Evolutionary conservation across 2,113 vertebrate genomes (phyloP).

Genomic region (Benitochromis conjunctus): DNA sequence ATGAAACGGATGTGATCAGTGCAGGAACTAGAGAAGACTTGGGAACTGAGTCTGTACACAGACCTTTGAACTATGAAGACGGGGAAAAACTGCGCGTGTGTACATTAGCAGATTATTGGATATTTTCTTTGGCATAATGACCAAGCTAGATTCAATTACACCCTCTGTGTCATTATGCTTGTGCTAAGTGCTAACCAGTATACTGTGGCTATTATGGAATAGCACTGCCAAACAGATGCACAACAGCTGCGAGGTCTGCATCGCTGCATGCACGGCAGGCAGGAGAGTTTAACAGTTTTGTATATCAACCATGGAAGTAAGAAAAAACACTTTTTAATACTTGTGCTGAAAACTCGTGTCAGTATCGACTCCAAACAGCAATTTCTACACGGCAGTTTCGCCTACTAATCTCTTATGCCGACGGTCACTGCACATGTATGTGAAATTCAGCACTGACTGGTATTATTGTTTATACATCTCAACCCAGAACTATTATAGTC

Average conservation of each 20-base stretch:
- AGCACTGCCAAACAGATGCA: background rate
- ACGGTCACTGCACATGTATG: background rate
- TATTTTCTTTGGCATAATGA: background rate
- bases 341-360: background rate
- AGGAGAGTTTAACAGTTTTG: background rate
- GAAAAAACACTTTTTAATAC: background rate
- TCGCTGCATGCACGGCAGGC: background rate
- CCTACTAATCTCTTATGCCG: background rate
- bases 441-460: background rate
- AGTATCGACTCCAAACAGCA: background rate
- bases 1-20: background rate
- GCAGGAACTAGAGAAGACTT: background rate
- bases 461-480: constrained; percentile 11
- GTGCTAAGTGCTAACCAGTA: background rate
- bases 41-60: background rate
- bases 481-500: constrained; percentile 78
- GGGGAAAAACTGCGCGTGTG: background rate
- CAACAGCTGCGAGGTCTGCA: background rate
- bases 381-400: background rate
- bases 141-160: background rate
- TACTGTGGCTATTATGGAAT: background rate
- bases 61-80: background rate
- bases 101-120: background rate
- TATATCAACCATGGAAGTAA: background rate
- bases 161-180: background rate